Evolutionary conservation across 1,140 invertebrate genomes (phyloP).

Genomic region (Hypsibius dujardini): DNA sequence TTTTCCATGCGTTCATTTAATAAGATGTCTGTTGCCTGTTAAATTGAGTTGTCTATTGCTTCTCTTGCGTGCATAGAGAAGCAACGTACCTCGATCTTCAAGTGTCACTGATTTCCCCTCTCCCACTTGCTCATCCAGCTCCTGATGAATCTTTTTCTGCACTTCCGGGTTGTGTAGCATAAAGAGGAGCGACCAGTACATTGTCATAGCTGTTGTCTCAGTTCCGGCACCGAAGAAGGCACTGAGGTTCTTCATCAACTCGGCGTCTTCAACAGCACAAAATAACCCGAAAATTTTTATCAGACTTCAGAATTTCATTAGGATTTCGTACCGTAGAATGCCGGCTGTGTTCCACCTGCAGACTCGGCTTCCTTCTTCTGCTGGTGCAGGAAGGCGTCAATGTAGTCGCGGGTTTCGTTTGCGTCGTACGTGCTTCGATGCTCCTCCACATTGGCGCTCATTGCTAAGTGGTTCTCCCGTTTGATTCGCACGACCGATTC

Average conservation of each 20-base stretch:
- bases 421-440: neutral
- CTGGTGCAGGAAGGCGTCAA: slow-evolving; percentile 62
- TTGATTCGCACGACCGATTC: neutral
- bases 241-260: slow-evolving; percentile 20
- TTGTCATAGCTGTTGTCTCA: slow-evolving; percentile 27
- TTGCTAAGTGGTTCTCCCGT: neutral
- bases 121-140: slow-evolving; percentile 28
- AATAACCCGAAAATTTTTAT: slow-evolving; percentile 4
- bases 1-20: no score
- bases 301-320: neutral
- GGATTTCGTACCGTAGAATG: slow-evolving; percentile 18
- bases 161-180: slow-evolving; percentile 26
- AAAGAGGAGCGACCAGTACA: slow-evolving; percentile 25
- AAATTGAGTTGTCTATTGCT: no score
- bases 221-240: slow-evolving; percentile 28
- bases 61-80: no score
- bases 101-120: slow-evolving; percentile 19
- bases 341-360: neutral
- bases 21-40: no score
- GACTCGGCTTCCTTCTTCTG: slow-evolving; percentile 35
- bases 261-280: neutral
- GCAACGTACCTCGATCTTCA: no score
- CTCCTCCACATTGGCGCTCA: neutral
- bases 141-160: slow-evolving; percentile 29
- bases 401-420: slow-evolving; percentile 42